Percentiles rank a stretch among this genome's conserved stretches.
Conservation (phyloP, 2,888 invertebrate genomes). For the Ditula angustiorana region DNA sequence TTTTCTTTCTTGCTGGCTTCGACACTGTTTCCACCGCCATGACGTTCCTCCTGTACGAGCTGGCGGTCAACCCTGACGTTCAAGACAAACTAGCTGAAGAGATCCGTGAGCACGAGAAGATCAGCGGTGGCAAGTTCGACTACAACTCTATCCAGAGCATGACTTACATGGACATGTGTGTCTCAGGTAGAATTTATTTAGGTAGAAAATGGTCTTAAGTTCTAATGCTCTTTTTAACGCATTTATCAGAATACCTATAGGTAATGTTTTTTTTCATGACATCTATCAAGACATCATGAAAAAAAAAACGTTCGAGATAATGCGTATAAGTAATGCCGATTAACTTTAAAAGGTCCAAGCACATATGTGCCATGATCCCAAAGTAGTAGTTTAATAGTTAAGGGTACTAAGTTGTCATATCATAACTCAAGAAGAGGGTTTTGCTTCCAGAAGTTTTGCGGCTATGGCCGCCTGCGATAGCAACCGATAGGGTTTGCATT, state of each 20-base stretch:
- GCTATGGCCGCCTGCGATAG: slow-evolving; percentile 11
- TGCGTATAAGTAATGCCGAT: too few species aligned
- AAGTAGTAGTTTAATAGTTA: too few species aligned
- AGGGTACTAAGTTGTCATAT: too few species aligned
- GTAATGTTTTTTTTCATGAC: too few species aligned
- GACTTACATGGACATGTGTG: slow-evolving; percentile 87
- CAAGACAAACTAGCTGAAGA: slow-evolving; percentile 84
- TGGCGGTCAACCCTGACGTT: slow-evolving; percentile 85
- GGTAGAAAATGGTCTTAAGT: too few species aligned
- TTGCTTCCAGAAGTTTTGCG: slow-evolving; percentile 16
- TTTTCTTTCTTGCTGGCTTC: slow-evolving; percentile 86
- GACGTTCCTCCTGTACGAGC: slow-evolving; percentile 83
- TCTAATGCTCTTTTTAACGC: too few species aligned
- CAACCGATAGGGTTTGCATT: slow-evolving; percentile 5
- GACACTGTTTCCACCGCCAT: slow-evolving; percentile 77
- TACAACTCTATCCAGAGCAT: slow-evolving; percentile 82
- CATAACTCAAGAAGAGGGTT: background rate
- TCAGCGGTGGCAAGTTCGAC: slow-evolving; percentile 72
- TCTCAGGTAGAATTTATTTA: slow-evolving; percentile 70
- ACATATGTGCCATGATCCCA: too few species aligned
- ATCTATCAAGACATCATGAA: too few species aligned
- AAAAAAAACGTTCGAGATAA: too few species aligned
- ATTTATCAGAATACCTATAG: too few species aligned
- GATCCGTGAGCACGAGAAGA: slow-evolving; percentile 74
- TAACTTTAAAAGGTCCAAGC: too few species aligned